phyloP scores from a whole-genome alignment of 2,113 vertebrate genomes.

The Stercorarius parasiticus region DNA sequence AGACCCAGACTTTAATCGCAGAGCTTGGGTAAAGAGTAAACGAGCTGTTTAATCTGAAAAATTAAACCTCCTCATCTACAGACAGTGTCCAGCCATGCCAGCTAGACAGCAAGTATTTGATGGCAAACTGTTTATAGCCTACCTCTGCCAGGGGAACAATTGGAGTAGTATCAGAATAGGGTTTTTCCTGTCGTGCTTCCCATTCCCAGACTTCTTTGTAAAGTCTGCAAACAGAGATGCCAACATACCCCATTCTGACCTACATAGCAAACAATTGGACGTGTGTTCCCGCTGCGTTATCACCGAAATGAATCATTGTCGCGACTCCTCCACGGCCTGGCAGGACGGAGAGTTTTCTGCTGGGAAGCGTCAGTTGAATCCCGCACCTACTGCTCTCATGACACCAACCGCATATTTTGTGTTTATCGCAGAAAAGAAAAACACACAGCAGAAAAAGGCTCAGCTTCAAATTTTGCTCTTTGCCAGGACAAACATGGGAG shows the following conservation, averaged over 20 bases:
- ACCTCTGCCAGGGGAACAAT: background rate
- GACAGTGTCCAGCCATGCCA: background rate
- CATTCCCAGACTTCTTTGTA: slow-evolving; percentile 47
- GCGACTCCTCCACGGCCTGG: background rate
- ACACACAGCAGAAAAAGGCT: slow-evolving; percentile 16
- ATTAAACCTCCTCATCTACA: background rate
- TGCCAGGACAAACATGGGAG: slow-evolving; percentile 59
- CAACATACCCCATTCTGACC: slow-evolving; percentile 40
- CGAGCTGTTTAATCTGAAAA: background rate
- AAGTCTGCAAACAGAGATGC: slow-evolving; percentile 46
- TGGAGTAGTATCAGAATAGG: background rate
- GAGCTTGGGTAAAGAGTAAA: background rate
- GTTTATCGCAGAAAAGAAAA: slow-evolving; percentile 16
- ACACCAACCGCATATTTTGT: background rate
- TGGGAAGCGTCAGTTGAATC: background rate
- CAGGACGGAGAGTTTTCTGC: background rate
- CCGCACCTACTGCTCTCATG: slow-evolving; percentile 2
- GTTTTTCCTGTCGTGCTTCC: background rate
- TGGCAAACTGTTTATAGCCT: background rate
- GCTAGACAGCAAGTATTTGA: background rate
- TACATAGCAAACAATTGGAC: slow-evolving; percentile 34
- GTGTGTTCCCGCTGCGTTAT: slow-evolving; percentile 8
- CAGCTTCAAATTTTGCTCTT: background rate
- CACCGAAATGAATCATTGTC: background rate
- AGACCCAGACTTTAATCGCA: background rate